phyloP scores from a whole-genome alignment of 2,888 invertebrate genomes.

The Sesia bembeciformis region DNA sequence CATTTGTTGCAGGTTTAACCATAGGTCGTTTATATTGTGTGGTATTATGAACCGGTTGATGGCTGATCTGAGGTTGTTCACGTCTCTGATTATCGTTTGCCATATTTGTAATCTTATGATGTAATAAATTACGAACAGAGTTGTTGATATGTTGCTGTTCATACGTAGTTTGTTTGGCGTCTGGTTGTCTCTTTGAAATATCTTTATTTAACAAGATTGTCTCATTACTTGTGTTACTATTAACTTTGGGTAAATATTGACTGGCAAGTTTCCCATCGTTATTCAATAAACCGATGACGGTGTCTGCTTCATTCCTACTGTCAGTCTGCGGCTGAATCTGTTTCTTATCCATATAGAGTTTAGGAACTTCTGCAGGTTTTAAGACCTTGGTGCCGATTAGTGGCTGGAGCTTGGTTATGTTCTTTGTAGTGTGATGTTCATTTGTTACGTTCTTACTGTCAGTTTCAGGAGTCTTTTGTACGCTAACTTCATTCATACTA shows the following conservation, averaged over 20 bases:
- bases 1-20: not conserved
- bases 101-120: not conserved
- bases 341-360: constrained; percentile 30
- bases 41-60: too few relatives aligned
- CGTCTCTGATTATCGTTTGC: not conserved
- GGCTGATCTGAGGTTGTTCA: too few relatives aligned
- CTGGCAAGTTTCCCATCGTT: not conserved
- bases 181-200: too few relatives aligned
- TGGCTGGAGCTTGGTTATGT: not conserved
- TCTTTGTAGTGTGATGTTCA: not conserved
- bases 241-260: too few relatives aligned
- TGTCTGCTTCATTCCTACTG: constrained; percentile 15
- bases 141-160: constrained; percentile 1
- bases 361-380: constrained; percentile 21
- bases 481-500: not conserved
- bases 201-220: too few relatives aligned
- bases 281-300: constrained; percentile 13
- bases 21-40: not conserved
- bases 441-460: not conserved
- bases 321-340: constrained; percentile 23
- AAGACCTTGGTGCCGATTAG: constrained; percentile 3
- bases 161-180: constrained; percentile 1
- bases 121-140: constrained; percentile 5
- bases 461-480: not conserved
- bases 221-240: not conserved